Evolutionary conservation across 1,140 invertebrate genomes (phyloP).

Genomic region (Musca domestica): DNA sequence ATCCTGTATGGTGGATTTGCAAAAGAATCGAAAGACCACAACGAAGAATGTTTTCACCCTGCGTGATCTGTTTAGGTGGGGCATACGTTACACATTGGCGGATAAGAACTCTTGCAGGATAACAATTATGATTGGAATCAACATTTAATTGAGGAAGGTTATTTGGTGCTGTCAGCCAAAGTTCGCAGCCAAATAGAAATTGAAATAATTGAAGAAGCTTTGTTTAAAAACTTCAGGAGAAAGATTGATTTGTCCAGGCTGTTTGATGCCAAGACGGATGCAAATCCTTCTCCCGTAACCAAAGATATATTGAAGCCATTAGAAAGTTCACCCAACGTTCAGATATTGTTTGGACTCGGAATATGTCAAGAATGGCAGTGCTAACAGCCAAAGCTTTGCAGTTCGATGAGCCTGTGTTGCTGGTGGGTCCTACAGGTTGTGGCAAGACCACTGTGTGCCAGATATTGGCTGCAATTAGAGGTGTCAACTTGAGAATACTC

Average conservation of each 20-base stretch:
- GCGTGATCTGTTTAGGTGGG: constrained; percentile 97
- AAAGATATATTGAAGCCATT: constrained; percentile 66
- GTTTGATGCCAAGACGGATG: constrained; percentile 67
- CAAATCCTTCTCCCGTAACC: constrained; percentile 72
- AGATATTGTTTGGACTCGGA: constrained; percentile 92
- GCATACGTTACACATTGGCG: constrained; percentile 84
- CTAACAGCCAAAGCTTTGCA: constrained; percentile 84
- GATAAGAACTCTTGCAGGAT: constrained; percentile 55
- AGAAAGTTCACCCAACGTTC: constrained; percentile 62
- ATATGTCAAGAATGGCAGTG: constrained; percentile 89
- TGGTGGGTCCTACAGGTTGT: constrained; percentile 98
- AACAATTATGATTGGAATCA: constrained; percentile 94
- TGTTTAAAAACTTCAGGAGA: constrained; percentile 84
- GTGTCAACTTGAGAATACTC: constrained; percentile 70
- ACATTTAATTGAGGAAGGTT: constrained; percentile 96
- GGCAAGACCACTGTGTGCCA: constrained; percentile 98
- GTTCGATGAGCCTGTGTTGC: constrained; percentile 90
- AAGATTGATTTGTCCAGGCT: constrained; percentile 71
- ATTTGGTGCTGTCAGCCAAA: constrained; percentile 89
- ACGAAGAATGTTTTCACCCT: constrained; percentile 94
- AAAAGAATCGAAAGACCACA: constrained; percentile 77
- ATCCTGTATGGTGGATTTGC: constrained; percentile 87
- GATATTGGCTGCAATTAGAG: constrained; percentile 69
- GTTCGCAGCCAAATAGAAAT: constrained; percentile 82
- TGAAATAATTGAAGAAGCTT: constrained; percentile 71